Percentiles rank a stretch among this genome's conserved stretches.
Evolutionary conservation across 2,113 vertebrate species (phyloP).

Genomic region (Zosterops hypoxanthus): DNA sequence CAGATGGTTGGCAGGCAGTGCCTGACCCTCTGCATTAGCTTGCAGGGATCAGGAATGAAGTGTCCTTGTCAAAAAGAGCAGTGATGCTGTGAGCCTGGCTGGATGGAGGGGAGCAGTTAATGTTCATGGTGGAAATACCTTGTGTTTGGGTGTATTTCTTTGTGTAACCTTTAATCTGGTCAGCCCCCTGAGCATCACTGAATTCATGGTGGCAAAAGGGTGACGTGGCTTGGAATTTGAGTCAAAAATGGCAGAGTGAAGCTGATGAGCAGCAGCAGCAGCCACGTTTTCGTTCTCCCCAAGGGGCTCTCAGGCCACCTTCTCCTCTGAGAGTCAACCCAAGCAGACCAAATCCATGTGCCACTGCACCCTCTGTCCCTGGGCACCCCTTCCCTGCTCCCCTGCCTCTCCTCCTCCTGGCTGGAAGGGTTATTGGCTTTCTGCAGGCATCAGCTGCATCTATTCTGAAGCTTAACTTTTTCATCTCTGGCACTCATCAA

Average conservation of each 20-base stretch:
- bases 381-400: not conserved
- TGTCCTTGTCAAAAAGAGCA: not conserved
- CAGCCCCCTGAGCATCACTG: not conserved
- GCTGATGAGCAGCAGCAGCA: not conserved
- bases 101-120: not conserved
- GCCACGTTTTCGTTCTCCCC: rapidly evolving
- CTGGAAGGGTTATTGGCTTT: not conserved
- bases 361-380: not conserved
- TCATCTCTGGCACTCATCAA: not conserved
- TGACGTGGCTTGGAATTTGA: rapidly evolving
- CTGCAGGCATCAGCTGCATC: not conserved
- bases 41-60: not conserved
- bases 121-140: not conserved
- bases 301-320: not conserved
- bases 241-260: not conserved
- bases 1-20: not conserved
- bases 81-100: not conserved
- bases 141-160: not conserved
- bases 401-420: not conserved
- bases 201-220: not conserved
- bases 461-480: not conserved
- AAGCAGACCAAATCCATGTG: rapidly evolving
- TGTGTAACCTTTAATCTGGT: not conserved
- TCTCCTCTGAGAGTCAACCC: not conserved
- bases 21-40: not conserved